Conservation (phyloP, 2,113 vertebrate species). For the Plectropomus leopardus region DNA sequence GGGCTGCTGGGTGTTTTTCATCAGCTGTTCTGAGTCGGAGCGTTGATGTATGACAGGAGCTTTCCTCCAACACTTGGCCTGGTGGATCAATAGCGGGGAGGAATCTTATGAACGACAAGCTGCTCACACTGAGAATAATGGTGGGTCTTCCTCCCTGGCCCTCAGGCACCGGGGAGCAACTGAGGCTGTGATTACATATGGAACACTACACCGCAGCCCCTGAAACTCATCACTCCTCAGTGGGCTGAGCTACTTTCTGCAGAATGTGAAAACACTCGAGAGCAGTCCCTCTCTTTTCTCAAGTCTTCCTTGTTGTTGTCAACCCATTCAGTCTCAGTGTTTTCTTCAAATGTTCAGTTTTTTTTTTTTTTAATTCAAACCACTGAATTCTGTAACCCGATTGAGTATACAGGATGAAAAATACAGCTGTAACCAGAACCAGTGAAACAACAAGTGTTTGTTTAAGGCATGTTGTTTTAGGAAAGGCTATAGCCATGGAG, state of each 20-base stretch:
- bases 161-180: conserved; percentile 25
- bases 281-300: conserved; percentile 8
- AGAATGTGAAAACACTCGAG: conserved; percentile 40
- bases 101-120: conserved; percentile 33
- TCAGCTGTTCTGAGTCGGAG: conserved; percentile 36
- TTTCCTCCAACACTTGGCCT: conserved; percentile 37
- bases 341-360: background rate
- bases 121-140: conserved; percentile 50
- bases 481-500: too few species aligned
- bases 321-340: conserved; percentile 12
- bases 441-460: background rate
- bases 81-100: conserved; percentile 64
- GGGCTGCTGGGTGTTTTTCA: conserved; percentile 55
- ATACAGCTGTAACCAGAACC: background rate
- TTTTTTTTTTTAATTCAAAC: conserved; percentile 2
- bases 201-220: conserved; percentile 46
- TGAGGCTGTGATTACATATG: conserved; percentile 53
- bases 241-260: conserved; percentile 35
- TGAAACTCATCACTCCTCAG: conserved; percentile 35
- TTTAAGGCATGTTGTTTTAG: too few species aligned
- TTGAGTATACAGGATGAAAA: background rate
- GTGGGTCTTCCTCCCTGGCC: conserved; percentile 20
- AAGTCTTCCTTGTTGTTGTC: conserved; percentile 19
- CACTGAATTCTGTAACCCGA: background rate
- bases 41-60: conserved; percentile 60